Evolutionary conservation across 1,140 invertebrate species (phyloP).

Genomic region (Melipona quadrifasciata): DNA sequence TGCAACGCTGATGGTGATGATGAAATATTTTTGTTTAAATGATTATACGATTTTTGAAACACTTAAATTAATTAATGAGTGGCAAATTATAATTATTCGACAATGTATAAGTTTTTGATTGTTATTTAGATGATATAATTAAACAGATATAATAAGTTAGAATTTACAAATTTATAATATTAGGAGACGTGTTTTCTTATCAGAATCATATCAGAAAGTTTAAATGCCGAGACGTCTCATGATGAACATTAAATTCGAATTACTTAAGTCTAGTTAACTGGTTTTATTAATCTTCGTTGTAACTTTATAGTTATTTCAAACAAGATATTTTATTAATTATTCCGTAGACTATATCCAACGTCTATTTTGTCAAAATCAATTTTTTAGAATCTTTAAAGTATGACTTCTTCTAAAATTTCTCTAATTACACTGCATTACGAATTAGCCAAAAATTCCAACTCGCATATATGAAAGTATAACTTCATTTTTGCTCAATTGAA

Average conservation of each 20-base stretch:
- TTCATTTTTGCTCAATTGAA: too few species aligned
- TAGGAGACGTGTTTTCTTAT: constrained; percentile 1
- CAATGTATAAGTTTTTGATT: not conserved
- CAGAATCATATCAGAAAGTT: not conserved
- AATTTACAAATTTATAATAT: not conserved
- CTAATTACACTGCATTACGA: too few species aligned
- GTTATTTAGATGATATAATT: not conserved
- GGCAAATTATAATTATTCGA: too few species aligned
- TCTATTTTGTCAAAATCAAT: not conserved
- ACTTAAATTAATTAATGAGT: too few species aligned
- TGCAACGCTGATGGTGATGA: too few species aligned
- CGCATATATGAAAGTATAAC: too few species aligned
- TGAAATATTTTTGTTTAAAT: too few species aligned
- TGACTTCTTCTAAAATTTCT: too few species aligned
- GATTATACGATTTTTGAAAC: too few species aligned
- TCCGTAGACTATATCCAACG: not conserved
- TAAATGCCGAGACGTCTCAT: constrained; percentile 2
- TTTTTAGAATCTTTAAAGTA: too few species aligned
- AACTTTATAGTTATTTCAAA: not conserved
- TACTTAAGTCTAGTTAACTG: not conserved
- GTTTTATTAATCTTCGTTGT: not conserved
- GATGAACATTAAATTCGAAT: constrained; percentile 3
- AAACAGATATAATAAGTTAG: constrained; percentile 5
- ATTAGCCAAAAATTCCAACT: too few species aligned
- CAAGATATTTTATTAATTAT: constrained; percentile 4